These are phyloP conservation scores for Heteropelma amictum DNA, from an alignment of 2,888 invertebrate species.

Conservation along the genomic window DNA sequence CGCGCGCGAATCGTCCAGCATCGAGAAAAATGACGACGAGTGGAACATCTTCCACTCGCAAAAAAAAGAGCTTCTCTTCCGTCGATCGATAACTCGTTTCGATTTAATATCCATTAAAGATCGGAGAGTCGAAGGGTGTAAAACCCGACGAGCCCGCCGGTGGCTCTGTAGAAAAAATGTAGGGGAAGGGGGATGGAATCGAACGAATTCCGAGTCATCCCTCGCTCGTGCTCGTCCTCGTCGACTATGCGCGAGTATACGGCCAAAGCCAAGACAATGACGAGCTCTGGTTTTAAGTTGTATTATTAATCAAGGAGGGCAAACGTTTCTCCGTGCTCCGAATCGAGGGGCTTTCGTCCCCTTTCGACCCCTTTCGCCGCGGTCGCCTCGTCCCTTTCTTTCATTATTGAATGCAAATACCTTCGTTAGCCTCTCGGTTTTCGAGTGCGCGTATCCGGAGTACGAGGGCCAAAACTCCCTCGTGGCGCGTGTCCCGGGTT, in stretches of 20 bases:
- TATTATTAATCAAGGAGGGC: conserved; percentile 65
- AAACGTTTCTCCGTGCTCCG: conserved; percentile 41
- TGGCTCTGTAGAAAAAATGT: conserved; percentile 7
- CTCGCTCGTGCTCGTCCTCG: conserved; percentile 22
- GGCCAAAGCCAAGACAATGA: conserved; percentile 58
- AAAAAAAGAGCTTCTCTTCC: too few relatives aligned
- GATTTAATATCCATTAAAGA: not conserved
- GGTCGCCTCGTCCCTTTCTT: conserved; percentile 47
- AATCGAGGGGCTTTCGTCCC: not conserved
- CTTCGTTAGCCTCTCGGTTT: conserved; percentile 67
- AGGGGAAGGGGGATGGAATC: conserved; percentile 24
- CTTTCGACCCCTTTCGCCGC: not conserved
- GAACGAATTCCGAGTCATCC: conserved; percentile 52
- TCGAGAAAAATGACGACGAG: too few relatives aligned
- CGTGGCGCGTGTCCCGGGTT: conserved; percentile 5
- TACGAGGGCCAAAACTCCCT: conserved; percentile 31
- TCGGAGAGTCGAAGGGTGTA: not conserved
- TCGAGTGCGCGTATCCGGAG: conserved; percentile 51
- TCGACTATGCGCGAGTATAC: not conserved
- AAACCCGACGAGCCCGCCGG: not conserved
- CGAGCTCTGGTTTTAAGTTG: conserved; percentile 61
- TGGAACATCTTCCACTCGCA: too few relatives aligned
- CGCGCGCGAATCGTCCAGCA: too few relatives aligned
- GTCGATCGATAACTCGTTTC: not conserved
- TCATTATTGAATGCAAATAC: conserved; percentile 71